These are phyloP conservation scores for Deroplatys truncata DNA, from an alignment of 2,888 invertebrate genomes.

Conservation along the genomic window DNA sequence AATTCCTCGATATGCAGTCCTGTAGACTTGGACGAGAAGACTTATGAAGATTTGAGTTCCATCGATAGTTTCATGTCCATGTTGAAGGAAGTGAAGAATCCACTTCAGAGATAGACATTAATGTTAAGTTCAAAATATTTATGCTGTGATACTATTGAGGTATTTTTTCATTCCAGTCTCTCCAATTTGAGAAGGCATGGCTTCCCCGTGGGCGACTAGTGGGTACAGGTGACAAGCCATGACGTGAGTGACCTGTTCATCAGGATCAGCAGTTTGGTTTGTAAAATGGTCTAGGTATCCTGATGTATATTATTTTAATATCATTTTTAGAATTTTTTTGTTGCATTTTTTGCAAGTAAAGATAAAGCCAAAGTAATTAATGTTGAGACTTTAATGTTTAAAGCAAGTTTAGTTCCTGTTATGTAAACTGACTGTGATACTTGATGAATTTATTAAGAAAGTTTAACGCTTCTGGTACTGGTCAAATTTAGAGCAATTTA, in stretches of 20 bases:
- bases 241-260: neutral
- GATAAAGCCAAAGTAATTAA: neutral
- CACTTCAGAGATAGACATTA: conserved; percentile 43
- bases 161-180: conserved; percentile 29
- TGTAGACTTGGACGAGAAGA: conserved; percentile 37
- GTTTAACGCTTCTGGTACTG: neutral
- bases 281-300: neutral
- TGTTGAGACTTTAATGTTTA: neutral
- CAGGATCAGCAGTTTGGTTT: conserved; percentile 20
- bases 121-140: neutral
- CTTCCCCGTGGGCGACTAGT: conserved; percentile 3
- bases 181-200: conserved; percentile 23
- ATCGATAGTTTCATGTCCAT: conserved; percentile 63
- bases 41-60: conserved; percentile 56
- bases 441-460: neutral
- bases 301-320: neutral
- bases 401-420: neutral
- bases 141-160: conserved; percentile 26
- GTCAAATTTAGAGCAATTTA: neutral
- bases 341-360: neutral
- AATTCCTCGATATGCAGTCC: neutral
- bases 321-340: neutral
- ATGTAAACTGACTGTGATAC: neutral
- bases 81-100: conserved; percentile 55
- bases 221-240: conserved; percentile 7